phyloP scores from a whole-genome alignment of 1,140 invertebrate species.

The Leptopilina clavipes region DNA sequence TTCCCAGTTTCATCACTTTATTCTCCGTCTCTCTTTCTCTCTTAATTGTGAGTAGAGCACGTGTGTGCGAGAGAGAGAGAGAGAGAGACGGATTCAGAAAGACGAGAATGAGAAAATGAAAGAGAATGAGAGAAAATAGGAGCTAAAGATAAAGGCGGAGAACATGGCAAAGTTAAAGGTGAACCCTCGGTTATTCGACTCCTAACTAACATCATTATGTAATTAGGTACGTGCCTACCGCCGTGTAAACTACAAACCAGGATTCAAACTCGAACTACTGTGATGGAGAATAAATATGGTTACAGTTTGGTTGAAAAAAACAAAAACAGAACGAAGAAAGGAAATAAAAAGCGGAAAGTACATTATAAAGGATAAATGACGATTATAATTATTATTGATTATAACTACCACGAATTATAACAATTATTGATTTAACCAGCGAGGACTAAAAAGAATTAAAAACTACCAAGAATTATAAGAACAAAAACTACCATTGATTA shows the following conservation, averaged over 20 bases:
- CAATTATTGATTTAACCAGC: no score
- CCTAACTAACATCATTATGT: constrained; percentile 63
- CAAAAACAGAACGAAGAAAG: constrained; percentile 32
- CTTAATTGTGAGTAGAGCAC: constrained; percentile 14
- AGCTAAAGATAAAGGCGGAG: background rate
- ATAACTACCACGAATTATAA: no score
- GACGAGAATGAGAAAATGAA: constrained; percentile 19
- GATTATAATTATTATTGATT: no score
- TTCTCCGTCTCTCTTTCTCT: constrained; percentile 4
- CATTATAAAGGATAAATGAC: no score
- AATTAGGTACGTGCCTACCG: constrained; percentile 60
- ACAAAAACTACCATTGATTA: no score
- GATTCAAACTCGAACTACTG: constrained; percentile 14
- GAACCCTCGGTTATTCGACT: constrained; percentile 57
- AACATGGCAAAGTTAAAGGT: constrained; percentile 42
- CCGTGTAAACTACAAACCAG: constrained; percentile 41
- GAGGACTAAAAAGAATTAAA: no score
- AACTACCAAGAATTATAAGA: no score
- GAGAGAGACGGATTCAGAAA: background rate
- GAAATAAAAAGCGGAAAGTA: no score
- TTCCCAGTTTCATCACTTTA: constrained; percentile 30
- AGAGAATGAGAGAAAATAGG: constrained; percentile 10
- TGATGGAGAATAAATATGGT: constrained; percentile 9
- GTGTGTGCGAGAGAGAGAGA: background rate
- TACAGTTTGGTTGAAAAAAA: constrained; percentile 41